Conservation (phyloP, 1,140 invertebrate genomes). For the Calosoma granatense region DNA sequence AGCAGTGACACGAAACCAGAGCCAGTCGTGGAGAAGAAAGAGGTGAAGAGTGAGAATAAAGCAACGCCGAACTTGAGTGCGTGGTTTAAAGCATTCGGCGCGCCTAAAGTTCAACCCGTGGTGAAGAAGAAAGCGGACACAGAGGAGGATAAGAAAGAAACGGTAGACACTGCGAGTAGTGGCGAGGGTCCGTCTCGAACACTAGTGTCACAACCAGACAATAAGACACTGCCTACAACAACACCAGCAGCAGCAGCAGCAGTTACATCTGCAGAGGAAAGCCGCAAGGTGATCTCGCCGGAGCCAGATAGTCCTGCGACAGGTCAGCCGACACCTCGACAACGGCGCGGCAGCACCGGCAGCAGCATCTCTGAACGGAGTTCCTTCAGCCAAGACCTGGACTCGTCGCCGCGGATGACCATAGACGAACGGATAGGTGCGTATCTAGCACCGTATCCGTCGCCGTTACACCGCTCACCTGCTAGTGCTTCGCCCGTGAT, state of each 20-base stretch:
- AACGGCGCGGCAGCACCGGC: conserved; percentile 55
- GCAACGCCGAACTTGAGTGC: conserved; percentile 78
- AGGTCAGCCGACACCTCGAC: conserved; percentile 46
- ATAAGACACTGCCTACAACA: too few species aligned
- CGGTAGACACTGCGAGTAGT: conserved; percentile 25
- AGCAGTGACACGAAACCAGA: conserved; percentile 12
- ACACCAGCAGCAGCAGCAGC: conserved; percentile 31
- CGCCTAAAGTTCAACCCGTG: conserved; percentile 46
- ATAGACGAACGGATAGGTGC: conserved; percentile 44
- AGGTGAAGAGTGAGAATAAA: conserved; percentile 37
- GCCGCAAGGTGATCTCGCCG: conserved; percentile 29
- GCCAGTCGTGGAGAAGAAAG: conserved; percentile 4
- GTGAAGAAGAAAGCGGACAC: conserved; percentile 32
- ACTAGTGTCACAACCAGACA: conserved; percentile 27
- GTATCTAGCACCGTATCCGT: conserved; percentile 53
- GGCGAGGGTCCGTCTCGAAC: too few species aligned
- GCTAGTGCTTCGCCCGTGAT: conserved; percentile 40
- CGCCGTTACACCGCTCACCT: conserved; percentile 49
- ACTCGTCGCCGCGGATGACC: conserved; percentile 49
- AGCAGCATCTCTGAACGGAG: conserved; percentile 63
- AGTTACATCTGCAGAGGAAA: conserved; percentile 31
- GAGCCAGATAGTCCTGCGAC: conserved; percentile 36
- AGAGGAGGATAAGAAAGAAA: conserved; percentile 40
- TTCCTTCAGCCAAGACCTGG: conserved; percentile 61
- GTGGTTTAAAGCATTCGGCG: conserved; percentile 84